Evolutionary conservation across 2,797 vertebrate species (phyloP).

Genomic region (Myotis myotis): DNA sequence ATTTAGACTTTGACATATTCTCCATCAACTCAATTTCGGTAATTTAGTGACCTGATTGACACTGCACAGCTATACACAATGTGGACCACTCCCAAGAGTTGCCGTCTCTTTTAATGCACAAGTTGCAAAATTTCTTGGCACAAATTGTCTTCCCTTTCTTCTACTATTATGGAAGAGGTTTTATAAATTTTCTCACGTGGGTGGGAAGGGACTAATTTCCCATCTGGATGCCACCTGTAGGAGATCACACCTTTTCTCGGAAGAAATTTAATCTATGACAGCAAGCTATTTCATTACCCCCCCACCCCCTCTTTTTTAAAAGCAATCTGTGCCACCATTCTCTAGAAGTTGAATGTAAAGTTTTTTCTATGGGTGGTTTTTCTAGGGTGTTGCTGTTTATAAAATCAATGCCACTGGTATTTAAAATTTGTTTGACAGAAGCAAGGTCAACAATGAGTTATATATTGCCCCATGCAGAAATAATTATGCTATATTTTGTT

Average conservation of each 20-base stretch:
- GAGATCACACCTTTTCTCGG: slow-evolving; percentile 60
- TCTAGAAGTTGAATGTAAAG: slow-evolving; percentile 19
- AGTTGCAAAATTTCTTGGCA: slow-evolving; percentile 39
- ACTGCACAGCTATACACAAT: neutral
- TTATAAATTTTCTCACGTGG: slow-evolving; percentile 36
- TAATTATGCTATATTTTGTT: neutral
- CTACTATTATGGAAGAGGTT: slow-evolving; percentile 18
- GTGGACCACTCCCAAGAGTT: neutral
- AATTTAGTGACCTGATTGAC: slow-evolving; percentile 30
- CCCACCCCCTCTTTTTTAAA: neutral
- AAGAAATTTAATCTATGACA: slow-evolving; percentile 44
- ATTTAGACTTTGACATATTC: slow-evolving; percentile 28
- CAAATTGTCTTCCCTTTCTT: slow-evolving; percentile 19
- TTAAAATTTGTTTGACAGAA: slow-evolving; percentile 32
- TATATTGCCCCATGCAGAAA: neutral
- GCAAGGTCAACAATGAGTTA: neutral
- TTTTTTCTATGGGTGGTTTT: slow-evolving; percentile 35
- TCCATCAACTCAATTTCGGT: slow-evolving; percentile 54
- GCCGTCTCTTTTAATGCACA: neutral
- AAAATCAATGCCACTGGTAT: neutral
- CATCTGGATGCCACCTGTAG: slow-evolving; percentile 65
- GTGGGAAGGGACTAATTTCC: slow-evolving; percentile 35
- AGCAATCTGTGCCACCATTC: neutral
- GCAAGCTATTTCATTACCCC: neutral
- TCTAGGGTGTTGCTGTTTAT: slow-evolving; percentile 29